These are phyloP conservation scores for Phylloscopus trochilus DNA, from an alignment of 2,113 vertebrate species.

Conservation along the genomic window DNA sequence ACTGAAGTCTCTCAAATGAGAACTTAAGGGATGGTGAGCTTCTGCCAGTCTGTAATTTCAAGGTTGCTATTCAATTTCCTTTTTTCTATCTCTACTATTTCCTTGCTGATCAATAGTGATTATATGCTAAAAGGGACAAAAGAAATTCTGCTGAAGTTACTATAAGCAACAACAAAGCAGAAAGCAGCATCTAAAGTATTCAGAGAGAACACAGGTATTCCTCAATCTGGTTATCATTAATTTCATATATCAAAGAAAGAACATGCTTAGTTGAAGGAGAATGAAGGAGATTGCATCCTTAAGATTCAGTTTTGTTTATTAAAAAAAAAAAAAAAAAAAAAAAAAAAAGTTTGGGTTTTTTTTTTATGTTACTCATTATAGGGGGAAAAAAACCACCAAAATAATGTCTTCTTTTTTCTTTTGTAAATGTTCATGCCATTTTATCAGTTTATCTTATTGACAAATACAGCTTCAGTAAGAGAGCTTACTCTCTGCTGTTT, in stretches of 20 bases:
- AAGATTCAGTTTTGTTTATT: not conserved
- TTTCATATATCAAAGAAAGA: not conserved
- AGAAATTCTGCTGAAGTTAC: not conserved
- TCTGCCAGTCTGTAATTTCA: not conserved
- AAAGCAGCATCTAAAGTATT: not conserved
- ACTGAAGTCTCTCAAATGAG: not conserved
- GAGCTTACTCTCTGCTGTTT: not conserved
- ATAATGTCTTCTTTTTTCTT: not conserved
- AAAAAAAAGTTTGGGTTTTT: no score
- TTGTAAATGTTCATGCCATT: not conserved
- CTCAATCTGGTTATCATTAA: not conserved
- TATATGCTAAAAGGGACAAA: not conserved
- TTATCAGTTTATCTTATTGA: not conserved
- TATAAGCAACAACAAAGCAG: not conserved
- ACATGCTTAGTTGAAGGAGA: not conserved
- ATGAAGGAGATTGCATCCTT: not conserved
- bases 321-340: not conserved
- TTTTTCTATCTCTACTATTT: not conserved
- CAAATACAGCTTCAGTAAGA: not conserved
- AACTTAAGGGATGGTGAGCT: not conserved
- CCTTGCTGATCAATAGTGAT: not conserved
- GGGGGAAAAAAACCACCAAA: not conserved
- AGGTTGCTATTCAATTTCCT: not conserved
- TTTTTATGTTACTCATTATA: not conserved
- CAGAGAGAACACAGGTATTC: not conserved